phyloP scores from a whole-genome alignment of 2,797 vertebrate species.

The Characodon lateralis region DNA sequence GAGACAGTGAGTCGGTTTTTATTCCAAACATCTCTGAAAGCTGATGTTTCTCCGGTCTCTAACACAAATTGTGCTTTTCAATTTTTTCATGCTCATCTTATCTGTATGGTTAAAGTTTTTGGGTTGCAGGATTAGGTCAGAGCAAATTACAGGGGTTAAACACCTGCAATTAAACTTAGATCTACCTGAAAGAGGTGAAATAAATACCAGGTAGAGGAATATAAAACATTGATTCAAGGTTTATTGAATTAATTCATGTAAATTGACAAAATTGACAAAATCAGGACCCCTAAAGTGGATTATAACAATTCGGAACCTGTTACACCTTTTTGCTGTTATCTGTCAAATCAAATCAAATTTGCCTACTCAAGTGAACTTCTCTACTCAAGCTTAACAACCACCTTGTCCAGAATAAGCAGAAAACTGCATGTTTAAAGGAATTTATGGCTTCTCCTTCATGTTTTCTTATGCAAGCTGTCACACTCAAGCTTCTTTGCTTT shows the following conservation, averaged over 20 bases:
- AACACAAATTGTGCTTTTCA: neutral
- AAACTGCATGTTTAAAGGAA: neutral
- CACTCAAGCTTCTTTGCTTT: neutral
- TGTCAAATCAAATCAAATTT: neutral
- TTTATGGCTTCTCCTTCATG: neutral
- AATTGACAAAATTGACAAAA: neutral
- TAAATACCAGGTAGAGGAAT: neutral
- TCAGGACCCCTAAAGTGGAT: neutral
- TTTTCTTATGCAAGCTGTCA: neutral
- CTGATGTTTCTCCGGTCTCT: neutral
- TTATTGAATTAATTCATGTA: neutral
- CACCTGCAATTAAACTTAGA: neutral
- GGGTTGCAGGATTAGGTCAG: neutral
- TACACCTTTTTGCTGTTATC: neutral
- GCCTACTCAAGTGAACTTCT: neutral
- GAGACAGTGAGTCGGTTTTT: neutral
- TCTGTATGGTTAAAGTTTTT: neutral
- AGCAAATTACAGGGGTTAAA: neutral
- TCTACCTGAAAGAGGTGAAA: neutral
- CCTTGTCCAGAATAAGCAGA: neutral
- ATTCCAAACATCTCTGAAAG: neutral
- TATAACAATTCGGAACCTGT: neutral
- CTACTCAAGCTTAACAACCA: neutral
- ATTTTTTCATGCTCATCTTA: neutral
- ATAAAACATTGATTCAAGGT: neutral